phyloP scores from a whole-genome alignment of 2,113 vertebrate genomes.

The Toxotes jaculatrix region DNA sequence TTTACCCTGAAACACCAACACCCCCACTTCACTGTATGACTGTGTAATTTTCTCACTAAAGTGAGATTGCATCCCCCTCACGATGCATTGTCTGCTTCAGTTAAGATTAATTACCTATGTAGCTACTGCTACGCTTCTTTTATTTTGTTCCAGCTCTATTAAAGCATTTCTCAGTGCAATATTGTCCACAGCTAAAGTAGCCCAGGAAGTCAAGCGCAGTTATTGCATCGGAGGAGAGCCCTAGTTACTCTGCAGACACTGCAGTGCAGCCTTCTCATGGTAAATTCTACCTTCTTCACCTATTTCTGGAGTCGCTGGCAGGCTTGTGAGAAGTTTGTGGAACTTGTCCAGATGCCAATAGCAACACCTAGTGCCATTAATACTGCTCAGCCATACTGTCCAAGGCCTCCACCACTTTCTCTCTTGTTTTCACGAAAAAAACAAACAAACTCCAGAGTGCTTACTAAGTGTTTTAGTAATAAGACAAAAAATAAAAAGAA shows the following conservation, averaged over 20 bases:
- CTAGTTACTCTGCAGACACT: slow-evolving; percentile 73
- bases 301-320: slow-evolving; percentile 69
- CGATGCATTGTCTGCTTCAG: slow-evolving; percentile 16
- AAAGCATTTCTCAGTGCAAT: slow-evolving; percentile 21
- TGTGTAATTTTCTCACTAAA: slow-evolving; percentile 32
- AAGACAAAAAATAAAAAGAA: background rate
- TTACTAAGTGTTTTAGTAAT: background rate
- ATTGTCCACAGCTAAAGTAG: slow-evolving; percentile 22
- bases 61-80: slow-evolving; percentile 24
- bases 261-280: slow-evolving; percentile 76
- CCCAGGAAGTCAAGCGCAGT: slow-evolving; percentile 44
- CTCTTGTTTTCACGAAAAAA: slow-evolving; percentile 7
- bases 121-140: slow-evolving; percentile 1
- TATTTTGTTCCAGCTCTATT: slow-evolving; percentile 26
- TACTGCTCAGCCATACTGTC: slow-evolving; percentile 39
- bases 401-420: background rate
- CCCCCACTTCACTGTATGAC: slow-evolving; percentile 28
- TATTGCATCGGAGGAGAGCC: slow-evolving; percentile 54
- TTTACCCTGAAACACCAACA: slow-evolving; percentile 34
- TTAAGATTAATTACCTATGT: slow-evolving; percentile 55
- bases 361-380: slow-evolving; percentile 50
- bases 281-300: slow-evolving; percentile 60
- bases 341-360: slow-evolving; percentile 74
- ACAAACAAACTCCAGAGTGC: slow-evolving; percentile 1
- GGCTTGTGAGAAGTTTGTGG: slow-evolving; percentile 58